Conservation (phyloP, 1,140 invertebrate species). For the Drosophila sucinea region DNA sequence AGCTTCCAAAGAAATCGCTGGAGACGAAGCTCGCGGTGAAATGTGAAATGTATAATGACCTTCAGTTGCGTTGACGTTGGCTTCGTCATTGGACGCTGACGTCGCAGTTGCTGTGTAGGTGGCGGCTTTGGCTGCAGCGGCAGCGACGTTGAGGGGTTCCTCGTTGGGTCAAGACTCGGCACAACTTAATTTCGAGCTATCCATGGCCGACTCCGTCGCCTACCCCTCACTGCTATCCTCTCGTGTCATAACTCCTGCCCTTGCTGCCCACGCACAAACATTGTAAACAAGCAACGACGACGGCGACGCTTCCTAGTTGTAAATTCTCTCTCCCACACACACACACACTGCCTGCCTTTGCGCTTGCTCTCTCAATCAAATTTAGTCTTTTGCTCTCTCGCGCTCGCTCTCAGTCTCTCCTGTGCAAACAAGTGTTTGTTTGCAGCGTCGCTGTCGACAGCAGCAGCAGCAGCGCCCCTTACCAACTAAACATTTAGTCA, state of each 20-base stretch:
- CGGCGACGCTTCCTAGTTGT: constrained; percentile 69
- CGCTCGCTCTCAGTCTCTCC: constrained; percentile 44
- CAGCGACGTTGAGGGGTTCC: constrained; percentile 19
- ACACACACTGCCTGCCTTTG: constrained; percentile 23
- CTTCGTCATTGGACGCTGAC: constrained; percentile 27
- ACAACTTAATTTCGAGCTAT: constrained; percentile 66
- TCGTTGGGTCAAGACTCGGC: constrained; percentile 61
- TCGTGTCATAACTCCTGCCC: constrained; percentile 6
- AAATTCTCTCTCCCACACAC: constrained; percentile 37
- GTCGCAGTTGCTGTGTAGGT: constrained; percentile 21
- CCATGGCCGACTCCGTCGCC: constrained; percentile 23
- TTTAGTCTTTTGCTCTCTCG: constrained; percentile 15
- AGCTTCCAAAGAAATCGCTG: constrained; percentile 6
- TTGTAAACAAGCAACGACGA: constrained; percentile 67
- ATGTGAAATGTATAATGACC: constrained; percentile 73
- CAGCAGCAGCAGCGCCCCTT: constrained; percentile 25
- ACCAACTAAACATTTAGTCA: constrained; percentile 31
- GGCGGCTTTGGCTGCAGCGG: constrained; percentile 8
- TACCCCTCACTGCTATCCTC: constrained; percentile 10
- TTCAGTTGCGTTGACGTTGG: constrained; percentile 66
- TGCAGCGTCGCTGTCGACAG: constrained; percentile 49
- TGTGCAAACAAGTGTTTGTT: constrained; percentile 81
- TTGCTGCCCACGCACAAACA: constrained; percentile 59
- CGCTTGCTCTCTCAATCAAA: constrained; percentile 51
- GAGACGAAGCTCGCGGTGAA: constrained; percentile 23